These are phyloP conservation scores for Propithecus perrieri DNA, from an alignment of 2,797 vertebrate genomes.

Conservation along the genomic window DNA sequence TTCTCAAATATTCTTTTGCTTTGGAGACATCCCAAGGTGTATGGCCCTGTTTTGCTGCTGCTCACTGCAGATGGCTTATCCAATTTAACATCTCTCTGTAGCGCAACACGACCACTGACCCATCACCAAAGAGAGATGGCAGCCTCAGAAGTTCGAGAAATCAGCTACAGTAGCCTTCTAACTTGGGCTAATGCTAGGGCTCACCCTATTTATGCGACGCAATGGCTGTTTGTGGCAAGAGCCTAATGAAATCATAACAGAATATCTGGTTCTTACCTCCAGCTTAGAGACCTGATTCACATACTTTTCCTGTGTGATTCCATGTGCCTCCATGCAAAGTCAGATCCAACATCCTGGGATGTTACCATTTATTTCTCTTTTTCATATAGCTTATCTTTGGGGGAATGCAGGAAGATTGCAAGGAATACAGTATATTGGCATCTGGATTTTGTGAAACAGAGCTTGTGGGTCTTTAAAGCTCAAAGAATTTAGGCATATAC, in stretches of 20 bases:
- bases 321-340: background rate
- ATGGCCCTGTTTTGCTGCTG: background rate
- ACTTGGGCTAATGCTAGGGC: background rate
- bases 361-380: background rate
- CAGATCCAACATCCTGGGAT: background rate
- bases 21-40: too few relatives aligned
- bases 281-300: background rate
- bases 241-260: background rate
- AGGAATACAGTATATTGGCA: background rate
- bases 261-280: background rate
- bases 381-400: background rate
- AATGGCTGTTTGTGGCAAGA: background rate
- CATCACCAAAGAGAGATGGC: background rate
- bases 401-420: background rate
- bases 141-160: background rate
- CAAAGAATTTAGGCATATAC: background rate
- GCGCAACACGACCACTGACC: background rate
- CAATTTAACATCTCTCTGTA: background rate
- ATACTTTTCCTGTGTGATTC: background rate
- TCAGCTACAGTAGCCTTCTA: background rate
- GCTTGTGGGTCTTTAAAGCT: background rate
- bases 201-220: background rate
- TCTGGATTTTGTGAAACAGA: background rate
- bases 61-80: background rate
- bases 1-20: background rate